Evolutionary conservation across 1,140 invertebrate genomes (phyloP).

Genomic region (Nixonia krombeini): DNA sequence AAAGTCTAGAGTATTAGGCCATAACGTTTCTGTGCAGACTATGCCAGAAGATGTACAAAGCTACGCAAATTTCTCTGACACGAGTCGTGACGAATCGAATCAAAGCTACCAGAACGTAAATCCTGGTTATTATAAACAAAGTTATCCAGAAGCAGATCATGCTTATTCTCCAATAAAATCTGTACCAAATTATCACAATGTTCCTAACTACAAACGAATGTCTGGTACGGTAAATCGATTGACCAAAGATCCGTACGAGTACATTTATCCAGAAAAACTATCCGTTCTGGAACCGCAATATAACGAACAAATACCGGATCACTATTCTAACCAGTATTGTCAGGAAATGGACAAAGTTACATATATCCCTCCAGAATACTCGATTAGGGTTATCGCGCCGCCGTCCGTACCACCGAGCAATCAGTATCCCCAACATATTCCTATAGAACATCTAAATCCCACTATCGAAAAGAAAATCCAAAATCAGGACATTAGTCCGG

Average conservation of each 20-base stretch:
- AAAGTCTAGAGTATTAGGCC: constrained; percentile 38
- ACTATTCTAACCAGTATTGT: constrained; percentile 18
- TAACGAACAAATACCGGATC: constrained; percentile 9
- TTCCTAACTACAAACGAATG: constrained; percentile 10
- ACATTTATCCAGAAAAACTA: constrained; percentile 27
- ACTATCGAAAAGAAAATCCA: constrained; percentile 57
- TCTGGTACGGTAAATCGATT: constrained; percentile 4
- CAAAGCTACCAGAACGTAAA: constrained; percentile 25
- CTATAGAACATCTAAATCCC: background rate
- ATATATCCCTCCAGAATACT: constrained; percentile 16
- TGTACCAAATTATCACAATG: constrained; percentile 24
- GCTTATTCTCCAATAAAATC: constrained; percentile 23
- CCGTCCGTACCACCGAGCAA: background rate
- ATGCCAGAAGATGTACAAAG: constrained; percentile 12
- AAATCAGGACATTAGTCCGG: constrained; percentile 65
- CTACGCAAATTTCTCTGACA: constrained; percentile 20
- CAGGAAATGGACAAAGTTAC: constrained; percentile 9
- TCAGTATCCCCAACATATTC: background rate
- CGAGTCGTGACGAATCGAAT: constrained; percentile 25
- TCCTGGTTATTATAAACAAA: constrained; percentile 12
- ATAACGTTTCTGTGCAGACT: constrained; percentile 54
- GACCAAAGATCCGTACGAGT: constrained; percentile 22
- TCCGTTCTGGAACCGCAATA: constrained; percentile 26
- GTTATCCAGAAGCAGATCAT: constrained; percentile 11
- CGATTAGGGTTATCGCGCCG: background rate